Percentiles rank a stretch among this genome's conserved stretches.
These are phyloP conservation scores for Echiichthys vipera DNA, from an alignment of 2,797 vertebrate species.

Conservation along the genomic window DNA sequence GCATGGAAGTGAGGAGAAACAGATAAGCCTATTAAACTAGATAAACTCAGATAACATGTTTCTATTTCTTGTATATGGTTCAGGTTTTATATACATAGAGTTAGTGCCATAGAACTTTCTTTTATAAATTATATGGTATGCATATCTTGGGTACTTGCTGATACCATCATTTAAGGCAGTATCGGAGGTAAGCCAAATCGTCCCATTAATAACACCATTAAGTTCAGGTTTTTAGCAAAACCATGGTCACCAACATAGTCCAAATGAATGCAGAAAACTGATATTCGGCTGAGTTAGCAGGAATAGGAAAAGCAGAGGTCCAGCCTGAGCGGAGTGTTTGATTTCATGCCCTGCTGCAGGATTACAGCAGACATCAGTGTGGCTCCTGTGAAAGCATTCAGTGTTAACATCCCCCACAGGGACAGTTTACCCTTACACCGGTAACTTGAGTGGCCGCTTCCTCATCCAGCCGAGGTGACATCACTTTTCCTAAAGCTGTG, in stretches of 20 bases:
- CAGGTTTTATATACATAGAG: too few relatives aligned
- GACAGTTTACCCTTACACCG: slow-evolving; percentile 3
- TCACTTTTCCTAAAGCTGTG: slow-evolving; percentile 44
- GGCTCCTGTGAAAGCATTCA: slow-evolving; percentile 36
- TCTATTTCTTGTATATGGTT: too few relatives aligned
- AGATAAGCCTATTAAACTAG: too few relatives aligned
- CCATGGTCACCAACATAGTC: background rate
- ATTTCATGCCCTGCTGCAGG: slow-evolving; percentile 20
- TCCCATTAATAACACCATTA: background rate
- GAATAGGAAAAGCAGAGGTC: slow-evolving; percentile 5
- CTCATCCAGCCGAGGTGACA: slow-evolving; percentile 34
- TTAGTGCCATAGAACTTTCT: too few relatives aligned
- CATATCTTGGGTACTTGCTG: too few relatives aligned
- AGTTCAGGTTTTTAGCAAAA: background rate
- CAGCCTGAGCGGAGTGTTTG: background rate
- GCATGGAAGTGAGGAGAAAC: too few relatives aligned
- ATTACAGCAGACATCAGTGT: slow-evolving; percentile 14
- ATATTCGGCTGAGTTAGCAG: background rate
- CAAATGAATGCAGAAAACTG: background rate
- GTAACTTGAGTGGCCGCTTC: slow-evolving; percentile 45
- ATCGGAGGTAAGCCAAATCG: background rate
- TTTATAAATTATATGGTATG: too few relatives aligned
- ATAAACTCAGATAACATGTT: too few relatives aligned
- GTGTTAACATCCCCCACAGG: slow-evolving; percentile 38
- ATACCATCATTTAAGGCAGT: too few relatives aligned